Evolutionary conservation across 2,888 invertebrate genomes (phyloP).

Genomic region (Hedychridium roseum): DNA sequence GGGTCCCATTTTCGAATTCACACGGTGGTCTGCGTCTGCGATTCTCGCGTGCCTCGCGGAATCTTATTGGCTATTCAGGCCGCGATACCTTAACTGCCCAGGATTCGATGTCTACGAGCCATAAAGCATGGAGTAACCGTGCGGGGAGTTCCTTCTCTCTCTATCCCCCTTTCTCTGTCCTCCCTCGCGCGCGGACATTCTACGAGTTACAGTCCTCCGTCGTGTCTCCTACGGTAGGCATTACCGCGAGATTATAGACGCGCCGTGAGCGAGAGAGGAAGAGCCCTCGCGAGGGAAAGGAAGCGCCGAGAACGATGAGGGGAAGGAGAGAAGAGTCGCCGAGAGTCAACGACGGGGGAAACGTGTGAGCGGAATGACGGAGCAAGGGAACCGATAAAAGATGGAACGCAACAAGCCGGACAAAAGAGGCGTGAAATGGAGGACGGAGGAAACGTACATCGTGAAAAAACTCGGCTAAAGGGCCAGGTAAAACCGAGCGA

Average conservation of each 20-base stretch:
- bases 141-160: constrained; percentile 18
- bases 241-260: constrained; percentile 55
- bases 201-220: constrained; percentile 30
- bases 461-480: too few species aligned
- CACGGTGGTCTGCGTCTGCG: constrained; percentile 34
- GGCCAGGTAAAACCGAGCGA: too few species aligned
- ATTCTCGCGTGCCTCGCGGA: constrained; percentile 50
- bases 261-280: constrained; percentile 20
- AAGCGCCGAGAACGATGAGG: too few species aligned
- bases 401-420: background rate
- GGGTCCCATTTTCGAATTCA: constrained; percentile 37
- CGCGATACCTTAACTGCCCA: constrained; percentile 51
- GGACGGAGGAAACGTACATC: background rate
- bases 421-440: background rate
- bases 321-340: constrained; percentile 5
- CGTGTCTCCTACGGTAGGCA: constrained; percentile 49
- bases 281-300: constrained; percentile 19
- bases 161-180: constrained; percentile 6
- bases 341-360: constrained; percentile 15
- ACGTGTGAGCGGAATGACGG: constrained; percentile 3
- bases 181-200: constrained; percentile 8
- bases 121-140: constrained; percentile 46
- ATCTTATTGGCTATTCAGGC: constrained; percentile 50
- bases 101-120: constrained; percentile 53
- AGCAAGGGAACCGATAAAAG: background rate